phyloP scores from a whole-genome alignment of 1,140 invertebrate species.

The Procambarus clarkii region DNA sequence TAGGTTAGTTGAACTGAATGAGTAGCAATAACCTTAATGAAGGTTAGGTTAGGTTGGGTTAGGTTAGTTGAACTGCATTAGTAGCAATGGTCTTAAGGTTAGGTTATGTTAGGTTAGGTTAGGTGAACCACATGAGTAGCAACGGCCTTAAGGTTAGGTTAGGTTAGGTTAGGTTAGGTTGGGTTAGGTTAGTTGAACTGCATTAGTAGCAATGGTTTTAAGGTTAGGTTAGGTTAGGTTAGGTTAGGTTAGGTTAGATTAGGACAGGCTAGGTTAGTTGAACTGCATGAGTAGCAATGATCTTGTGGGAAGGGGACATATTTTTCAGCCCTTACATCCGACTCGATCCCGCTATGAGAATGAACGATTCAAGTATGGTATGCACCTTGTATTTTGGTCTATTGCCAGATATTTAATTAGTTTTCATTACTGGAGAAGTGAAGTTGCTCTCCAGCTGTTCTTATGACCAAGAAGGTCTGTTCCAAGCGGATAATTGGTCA shows the following conservation, averaged over 20 bases:
- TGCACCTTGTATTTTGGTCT: conserved; percentile 36
- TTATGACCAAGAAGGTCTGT: neutral
- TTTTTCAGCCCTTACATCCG: too few species aligned
- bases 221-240: neutral
- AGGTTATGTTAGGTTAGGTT: neutral
- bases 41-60: too few species aligned
- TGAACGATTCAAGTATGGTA: too few species aligned
- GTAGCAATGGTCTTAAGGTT: neutral
- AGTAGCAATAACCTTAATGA: too few species aligned
- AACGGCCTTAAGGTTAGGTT: neutral
- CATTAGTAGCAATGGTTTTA: too few species aligned
- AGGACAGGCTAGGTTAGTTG: too few species aligned
- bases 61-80: neutral
- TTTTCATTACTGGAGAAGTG: conserved; percentile 6
- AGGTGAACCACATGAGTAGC: neutral
- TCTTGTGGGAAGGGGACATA: too few species aligned
- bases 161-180: neutral
- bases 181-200: neutral
- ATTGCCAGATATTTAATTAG: conserved; percentile 43
- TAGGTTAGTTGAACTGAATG: neutral
- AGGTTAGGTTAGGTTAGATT: neutral
- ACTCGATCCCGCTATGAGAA: too few species aligned
- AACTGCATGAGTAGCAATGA: too few species aligned
- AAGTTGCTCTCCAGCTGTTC: conserved; percentile 12
- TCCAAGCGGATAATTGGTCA: conserved; percentile 28